These are phyloP conservation scores for Ornithoptera alexandrae DNA, from an alignment of 2,888 invertebrate genomes.

Conservation along the genomic window DNA sequence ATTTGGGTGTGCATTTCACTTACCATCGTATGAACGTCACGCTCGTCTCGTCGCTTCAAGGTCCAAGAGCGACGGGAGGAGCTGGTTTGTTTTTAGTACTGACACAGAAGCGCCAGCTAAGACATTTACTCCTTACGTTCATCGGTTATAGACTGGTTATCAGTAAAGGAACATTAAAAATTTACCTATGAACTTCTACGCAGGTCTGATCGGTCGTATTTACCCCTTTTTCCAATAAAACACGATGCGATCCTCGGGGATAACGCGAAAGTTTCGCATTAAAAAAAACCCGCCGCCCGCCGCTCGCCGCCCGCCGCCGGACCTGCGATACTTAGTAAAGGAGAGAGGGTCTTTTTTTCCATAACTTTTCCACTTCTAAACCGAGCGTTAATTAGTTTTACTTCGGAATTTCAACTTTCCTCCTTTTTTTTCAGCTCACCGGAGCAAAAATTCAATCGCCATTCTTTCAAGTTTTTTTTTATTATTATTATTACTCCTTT, in stretches of 20 bases:
- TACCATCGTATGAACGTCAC: too few relatives aligned
- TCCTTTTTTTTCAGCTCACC: conserved; percentile 17
- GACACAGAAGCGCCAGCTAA: too few relatives aligned
- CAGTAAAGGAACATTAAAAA: too few relatives aligned
- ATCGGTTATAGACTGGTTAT: too few relatives aligned
- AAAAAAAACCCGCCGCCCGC: background rate
- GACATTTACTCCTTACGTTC: too few relatives aligned
- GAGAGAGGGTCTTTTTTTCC: background rate
- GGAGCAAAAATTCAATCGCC: conserved; percentile 6
- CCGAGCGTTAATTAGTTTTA: conserved; percentile 23
- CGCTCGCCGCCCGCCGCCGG: background rate
- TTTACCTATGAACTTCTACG: too few relatives aligned
- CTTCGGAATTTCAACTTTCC: conserved; percentile 22
- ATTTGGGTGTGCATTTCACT: too few relatives aligned
- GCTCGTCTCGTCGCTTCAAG: too few relatives aligned
- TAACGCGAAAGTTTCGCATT: background rate
- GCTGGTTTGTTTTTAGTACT: too few relatives aligned
- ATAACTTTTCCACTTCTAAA: conserved; percentile 14
- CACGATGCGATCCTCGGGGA: background rate
- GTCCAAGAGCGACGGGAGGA: too few relatives aligned
- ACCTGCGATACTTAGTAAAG: background rate
- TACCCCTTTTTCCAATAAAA: background rate
- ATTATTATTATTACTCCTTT: background rate
- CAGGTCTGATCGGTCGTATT: background rate
- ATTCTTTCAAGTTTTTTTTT: conserved; percentile 1